Percentiles rank a stretch among this genome's conserved stretches.
phyloP scores from a whole-genome alignment of 2,113 vertebrate species.

The Naja naja region DNA sequence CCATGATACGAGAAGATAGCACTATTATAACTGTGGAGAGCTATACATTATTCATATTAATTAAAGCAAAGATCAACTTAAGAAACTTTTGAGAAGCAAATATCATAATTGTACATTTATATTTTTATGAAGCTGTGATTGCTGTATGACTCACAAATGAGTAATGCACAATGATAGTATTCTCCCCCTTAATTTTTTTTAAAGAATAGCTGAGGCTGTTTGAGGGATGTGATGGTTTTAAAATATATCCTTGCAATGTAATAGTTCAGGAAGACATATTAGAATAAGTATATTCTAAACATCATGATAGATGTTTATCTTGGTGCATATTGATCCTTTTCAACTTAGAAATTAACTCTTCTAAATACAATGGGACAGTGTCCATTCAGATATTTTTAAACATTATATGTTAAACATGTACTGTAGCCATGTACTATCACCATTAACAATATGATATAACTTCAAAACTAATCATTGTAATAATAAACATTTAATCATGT shows the following conservation, averaged over 20 bases:
- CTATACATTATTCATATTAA: background rate
- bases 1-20: background rate
- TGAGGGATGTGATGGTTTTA: background rate
- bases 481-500: background rate
- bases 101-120: background rate
- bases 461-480: background rate
- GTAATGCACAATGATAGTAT: background rate
- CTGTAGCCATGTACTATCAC: background rate
- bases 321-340: background rate
- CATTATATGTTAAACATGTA: background rate
- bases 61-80: background rate
- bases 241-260: background rate
- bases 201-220: background rate
- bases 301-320: background rate
- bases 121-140: background rate
- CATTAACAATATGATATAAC: background rate
- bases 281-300: background rate
- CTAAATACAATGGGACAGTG: background rate
- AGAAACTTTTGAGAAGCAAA: background rate
- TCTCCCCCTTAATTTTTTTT: background rate
- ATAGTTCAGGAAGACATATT: background rate
- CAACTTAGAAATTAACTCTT: background rate
- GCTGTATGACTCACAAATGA: background rate
- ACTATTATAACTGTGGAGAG: background rate
- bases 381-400: background rate